phyloP scores from a whole-genome alignment of 1,140 invertebrate species.

The Anoplophora glabripennis region DNA sequence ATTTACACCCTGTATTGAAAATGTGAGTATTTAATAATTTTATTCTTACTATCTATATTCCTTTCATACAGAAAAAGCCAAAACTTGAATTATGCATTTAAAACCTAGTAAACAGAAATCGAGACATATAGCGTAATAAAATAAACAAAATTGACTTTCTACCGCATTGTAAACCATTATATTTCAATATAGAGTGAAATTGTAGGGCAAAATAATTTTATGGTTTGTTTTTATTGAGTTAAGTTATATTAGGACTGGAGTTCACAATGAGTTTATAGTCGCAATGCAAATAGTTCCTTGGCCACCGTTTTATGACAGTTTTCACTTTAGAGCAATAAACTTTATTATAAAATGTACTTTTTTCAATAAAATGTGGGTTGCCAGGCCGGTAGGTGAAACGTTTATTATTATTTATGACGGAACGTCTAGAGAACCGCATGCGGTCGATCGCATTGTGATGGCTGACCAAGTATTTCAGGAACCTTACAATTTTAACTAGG shows the following conservation, averaged over 20 bases:
- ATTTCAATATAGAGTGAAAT: slow-evolving; percentile 1
- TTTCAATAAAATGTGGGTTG: slow-evolving; percentile 11
- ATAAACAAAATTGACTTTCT: background rate
- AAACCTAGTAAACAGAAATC: too few relatives aligned
- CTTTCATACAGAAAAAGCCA: too few relatives aligned
- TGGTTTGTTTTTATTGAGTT: slow-evolving; percentile 12
- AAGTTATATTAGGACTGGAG: background rate
- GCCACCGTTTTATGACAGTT: slow-evolving; percentile 16
- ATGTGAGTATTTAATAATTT: too few relatives aligned
- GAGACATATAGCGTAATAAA: background rate
- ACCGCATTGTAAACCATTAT: slow-evolving; percentile 3
- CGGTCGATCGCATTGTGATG: slow-evolving; percentile 5
- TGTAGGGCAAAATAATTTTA: slow-evolving; percentile 10
- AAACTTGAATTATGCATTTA: too few relatives aligned
- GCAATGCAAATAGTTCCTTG: slow-evolving; percentile 11
- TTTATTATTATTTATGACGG: slow-evolving; percentile 16
- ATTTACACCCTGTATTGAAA: too few relatives aligned
- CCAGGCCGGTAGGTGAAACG: background rate
- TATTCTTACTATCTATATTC: too few relatives aligned
- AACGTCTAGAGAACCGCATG: slow-evolving; percentile 8
- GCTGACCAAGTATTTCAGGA: slow-evolving; percentile 10
- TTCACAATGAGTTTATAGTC: background rate
- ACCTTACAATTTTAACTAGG: background rate
- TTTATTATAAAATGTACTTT: slow-evolving; percentile 9
- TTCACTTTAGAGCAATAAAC: slow-evolving; percentile 7